Evolutionary conservation across 2,113 vertebrate species (phyloP), one percentile per base, ranked within the genome.

Genomic region (Hemicordylus capensis): DNA sequence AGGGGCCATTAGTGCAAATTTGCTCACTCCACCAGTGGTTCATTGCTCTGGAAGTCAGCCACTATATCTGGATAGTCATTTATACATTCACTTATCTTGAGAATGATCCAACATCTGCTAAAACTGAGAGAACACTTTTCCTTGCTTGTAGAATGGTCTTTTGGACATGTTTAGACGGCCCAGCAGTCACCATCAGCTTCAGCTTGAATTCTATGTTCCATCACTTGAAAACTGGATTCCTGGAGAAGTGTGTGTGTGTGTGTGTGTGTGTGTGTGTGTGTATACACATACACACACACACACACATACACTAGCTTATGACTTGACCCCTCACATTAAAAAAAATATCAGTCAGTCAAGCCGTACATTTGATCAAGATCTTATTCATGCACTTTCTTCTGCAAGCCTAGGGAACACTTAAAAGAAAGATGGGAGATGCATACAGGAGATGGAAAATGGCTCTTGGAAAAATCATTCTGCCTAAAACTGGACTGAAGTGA

Each of bases 401-500:
- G 31, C 69, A 91, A 88, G 80, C 31, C 34, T 34, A 48, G 59
- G 59, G 84, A 42, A 85, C 34, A 20, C 24, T 1, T 51, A 82
- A 61, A 70, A 0, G 0, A 63, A 75, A 87, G 83, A 87, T 28
- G 3, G 89, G 56, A 89, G 56, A 2, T 8, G 3, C 17, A 2
- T 44, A 28, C 58, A 78, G 48, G 72, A 58, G 14, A 22, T n/a
- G 0, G 81, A 84, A 89, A 90, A 85, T 61, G 26, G 78, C 39
- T 74, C 78, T 81, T 63, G 73, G 4, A 85, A 54, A 86, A 84
- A 77, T 69, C 89, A 78, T 82, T 84, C 17, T 83, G n/a, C 82
- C 85, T 81, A 85, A 81, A 91, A 61, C 12, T 75, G 54, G n/a
- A 58, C 77, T 84, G 39, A 12, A 87, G 87, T 83, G n/a, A 64